A percentile compares a stretch with the other conserved stretches of the same genome.
phyloP scores from a whole-genome alignment of 35 echinoderm and acorn worm genomes.

The Ophioderma brevispina region DNA sequence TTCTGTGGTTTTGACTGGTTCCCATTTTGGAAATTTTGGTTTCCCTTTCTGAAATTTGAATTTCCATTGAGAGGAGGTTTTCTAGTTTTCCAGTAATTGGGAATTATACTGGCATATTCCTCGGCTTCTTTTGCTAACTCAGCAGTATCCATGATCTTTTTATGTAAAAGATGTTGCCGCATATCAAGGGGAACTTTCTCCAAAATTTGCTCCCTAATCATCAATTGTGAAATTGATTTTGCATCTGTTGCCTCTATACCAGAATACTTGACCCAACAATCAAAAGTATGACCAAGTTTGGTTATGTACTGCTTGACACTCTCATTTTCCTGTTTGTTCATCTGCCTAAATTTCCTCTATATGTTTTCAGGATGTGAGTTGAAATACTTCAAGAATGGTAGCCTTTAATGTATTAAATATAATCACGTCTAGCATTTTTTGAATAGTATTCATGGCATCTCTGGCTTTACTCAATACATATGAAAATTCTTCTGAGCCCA shows the following conservation, averaged over 20 bases:
- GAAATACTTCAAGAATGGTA: too few relatives aligned
- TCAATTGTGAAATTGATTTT: background rate
- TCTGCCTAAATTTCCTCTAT: background rate
- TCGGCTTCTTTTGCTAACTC: too few relatives aligned
- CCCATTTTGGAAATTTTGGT: background rate
- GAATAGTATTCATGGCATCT: background rate
- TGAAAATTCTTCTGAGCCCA: background rate
- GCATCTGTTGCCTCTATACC: background rate
- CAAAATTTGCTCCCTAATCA: background rate
- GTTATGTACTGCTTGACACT: too few relatives aligned
- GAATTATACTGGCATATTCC: too few relatives aligned
- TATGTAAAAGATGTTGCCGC: background rate
- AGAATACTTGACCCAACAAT: too few relatives aligned
- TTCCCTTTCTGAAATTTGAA: too few relatives aligned
- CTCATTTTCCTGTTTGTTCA: too few relatives aligned
- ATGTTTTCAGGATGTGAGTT: background rate
- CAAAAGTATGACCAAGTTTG: too few relatives aligned
- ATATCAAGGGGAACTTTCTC: background rate
- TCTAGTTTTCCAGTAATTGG: background rate
- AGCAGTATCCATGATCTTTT: too few relatives aligned
- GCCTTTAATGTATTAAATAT: background rate
- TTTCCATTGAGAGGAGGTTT: too few relatives aligned
- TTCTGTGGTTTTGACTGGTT: background rate
- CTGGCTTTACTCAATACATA: background rate
- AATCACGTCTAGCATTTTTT: background rate